phyloP scores from a whole-genome alignment of 2,888 invertebrate species.

The Heliconius charithonia region DNA sequence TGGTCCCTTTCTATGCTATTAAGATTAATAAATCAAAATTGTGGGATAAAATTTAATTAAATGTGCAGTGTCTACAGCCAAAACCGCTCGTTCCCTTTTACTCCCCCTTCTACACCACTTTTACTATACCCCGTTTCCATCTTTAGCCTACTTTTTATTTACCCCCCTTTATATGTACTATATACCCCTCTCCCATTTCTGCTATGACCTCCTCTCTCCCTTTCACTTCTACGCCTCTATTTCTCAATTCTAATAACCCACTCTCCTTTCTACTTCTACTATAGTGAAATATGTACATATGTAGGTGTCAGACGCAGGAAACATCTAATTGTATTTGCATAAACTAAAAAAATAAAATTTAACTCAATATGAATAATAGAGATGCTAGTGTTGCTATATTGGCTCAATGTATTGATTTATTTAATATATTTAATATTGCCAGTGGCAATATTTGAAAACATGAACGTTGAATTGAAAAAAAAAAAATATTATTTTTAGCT shows the following conservation, averaged over 20 bases:
- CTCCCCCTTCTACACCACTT: no score
- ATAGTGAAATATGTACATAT: not conserved
- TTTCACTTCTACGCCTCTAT: not conserved
- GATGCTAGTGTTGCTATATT: not conserved
- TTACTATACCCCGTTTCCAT: not conserved
- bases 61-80: no score
- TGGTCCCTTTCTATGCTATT: no score
- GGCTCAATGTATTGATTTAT: not conserved
- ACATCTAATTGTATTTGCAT: not conserved
- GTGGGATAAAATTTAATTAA: no score
- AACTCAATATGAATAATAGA: not conserved
- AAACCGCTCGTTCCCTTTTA: no score
- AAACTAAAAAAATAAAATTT: not conserved
- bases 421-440: not conserved
- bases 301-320: no score
- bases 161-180: not conserved
- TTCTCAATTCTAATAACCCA: not conserved
- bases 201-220: not conserved
- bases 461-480: not conserved
- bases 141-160: not conserved
- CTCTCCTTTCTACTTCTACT: not conserved
- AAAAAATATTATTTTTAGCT: no score
- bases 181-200: not conserved
- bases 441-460: not conserved
- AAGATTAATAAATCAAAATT: no score